These are phyloP conservation scores for Nematopogon swammerdamellus DNA, from an alignment of 2,888 invertebrate genomes.

Conservation along the genomic window DNA sequence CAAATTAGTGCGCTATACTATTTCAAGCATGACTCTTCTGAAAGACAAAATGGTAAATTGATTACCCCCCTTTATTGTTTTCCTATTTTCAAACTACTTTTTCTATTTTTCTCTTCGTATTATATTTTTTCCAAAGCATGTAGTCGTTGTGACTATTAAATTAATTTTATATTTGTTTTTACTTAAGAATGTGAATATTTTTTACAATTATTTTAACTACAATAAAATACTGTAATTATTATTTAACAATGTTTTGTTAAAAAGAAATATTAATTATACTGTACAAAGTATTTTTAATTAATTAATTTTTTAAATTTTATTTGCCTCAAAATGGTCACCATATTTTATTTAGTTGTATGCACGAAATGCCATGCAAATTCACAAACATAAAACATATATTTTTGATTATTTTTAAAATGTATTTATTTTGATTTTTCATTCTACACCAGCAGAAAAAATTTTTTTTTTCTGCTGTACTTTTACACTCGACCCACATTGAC, in stretches of 20 bases:
- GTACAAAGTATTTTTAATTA: slow-evolving; percentile 5
- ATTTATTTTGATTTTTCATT: slow-evolving; percentile 6
- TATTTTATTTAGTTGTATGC: slow-evolving; percentile 20
- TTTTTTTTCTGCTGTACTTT: no score
- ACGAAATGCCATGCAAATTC: slow-evolving; percentile 1
- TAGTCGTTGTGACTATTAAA: slow-evolving; percentile 4
- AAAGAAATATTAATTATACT: slow-evolving; percentile 3
- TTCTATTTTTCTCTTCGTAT: slow-evolving; percentile 18
- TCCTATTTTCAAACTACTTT: slow-evolving; percentile 10
- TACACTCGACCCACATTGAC: no score
- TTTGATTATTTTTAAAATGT: slow-evolving; percentile 15
- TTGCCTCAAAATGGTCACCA: slow-evolving; percentile 19
- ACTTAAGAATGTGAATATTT: not conserved
- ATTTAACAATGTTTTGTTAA: slow-evolving; percentile 4
- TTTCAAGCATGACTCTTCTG: slow-evolving; percentile 43
- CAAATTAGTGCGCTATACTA: slow-evolving; percentile 44
- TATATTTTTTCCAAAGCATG: slow-evolving; percentile 8
- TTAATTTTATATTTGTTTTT: slow-evolving; percentile 2
- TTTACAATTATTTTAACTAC: not conserved
- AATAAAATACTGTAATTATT: slow-evolving; percentile 7
- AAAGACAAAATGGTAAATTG: slow-evolving; percentile 31
- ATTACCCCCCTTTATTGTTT: slow-evolving; percentile 18
- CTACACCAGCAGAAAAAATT: no score
- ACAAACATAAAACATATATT: not conserved
- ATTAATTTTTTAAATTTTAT: slow-evolving; percentile 7